These are phyloP conservation scores for Cromileptes altivelis DNA, from an alignment of 2,113 vertebrate species.

Conservation along the genomic window DNA sequence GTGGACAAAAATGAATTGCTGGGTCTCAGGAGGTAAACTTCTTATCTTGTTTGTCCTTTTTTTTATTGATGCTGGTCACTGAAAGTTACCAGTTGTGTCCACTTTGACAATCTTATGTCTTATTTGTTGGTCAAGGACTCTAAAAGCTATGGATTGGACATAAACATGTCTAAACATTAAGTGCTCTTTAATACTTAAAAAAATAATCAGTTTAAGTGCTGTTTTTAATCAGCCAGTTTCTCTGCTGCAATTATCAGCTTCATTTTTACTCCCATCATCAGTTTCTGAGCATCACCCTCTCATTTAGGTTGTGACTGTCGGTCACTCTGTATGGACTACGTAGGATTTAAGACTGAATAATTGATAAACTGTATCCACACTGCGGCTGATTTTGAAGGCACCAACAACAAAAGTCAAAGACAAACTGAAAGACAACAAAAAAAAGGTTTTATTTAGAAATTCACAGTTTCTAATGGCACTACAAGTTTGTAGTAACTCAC, in stretches of 20 bases:
- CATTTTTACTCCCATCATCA: not conserved
- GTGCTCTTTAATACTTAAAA: not conserved
- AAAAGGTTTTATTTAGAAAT: constrained; percentile 99
- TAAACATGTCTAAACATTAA: too few species aligned
- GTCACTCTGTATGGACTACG: not conserved
- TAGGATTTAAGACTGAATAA: not conserved
- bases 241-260: not conserved
- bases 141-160: too few species aligned
- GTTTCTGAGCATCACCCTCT: not conserved
- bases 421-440: constrained; percentile 88
- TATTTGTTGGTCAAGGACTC: too few species aligned
- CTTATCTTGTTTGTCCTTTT: too few species aligned
- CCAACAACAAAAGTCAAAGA: constrained; percentile 51
- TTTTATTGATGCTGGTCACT: too few species aligned
- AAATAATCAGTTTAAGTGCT: not conserved
- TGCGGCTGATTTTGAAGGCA: not conserved
- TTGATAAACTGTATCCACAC: not conserved
- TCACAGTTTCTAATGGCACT: constrained; percentile 99
- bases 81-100: too few species aligned
- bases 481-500: constrained; percentile 91
- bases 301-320: not conserved
- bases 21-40: too few species aligned
- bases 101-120: too few species aligned
- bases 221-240: not conserved
- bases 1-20: too few species aligned